phyloP scores from a whole-genome alignment of 2,888 invertebrate species.

The Elegia similella region DNA sequence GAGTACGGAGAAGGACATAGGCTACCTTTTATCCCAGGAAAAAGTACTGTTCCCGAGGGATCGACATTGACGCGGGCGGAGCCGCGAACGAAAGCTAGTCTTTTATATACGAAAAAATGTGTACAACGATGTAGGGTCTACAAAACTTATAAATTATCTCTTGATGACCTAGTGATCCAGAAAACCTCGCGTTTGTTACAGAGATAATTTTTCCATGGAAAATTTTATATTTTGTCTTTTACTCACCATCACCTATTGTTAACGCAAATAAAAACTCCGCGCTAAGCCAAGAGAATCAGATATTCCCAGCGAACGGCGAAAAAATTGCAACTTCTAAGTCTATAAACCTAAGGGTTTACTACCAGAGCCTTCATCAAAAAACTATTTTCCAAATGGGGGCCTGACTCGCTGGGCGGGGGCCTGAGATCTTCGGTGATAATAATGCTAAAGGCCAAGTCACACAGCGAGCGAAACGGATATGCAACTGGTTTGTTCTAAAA shows the following conservation, averaged over 20 bases:
- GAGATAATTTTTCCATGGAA: not conserved
- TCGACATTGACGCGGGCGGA: no score
- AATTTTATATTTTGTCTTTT: not conserved
- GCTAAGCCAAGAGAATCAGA: not conserved
- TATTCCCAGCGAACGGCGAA: not conserved
- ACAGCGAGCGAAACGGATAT: not conserved
- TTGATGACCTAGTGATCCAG: no score
- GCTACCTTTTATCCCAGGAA: no score
- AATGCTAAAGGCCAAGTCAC: not conserved
- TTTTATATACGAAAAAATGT: no score
- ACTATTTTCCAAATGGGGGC: slow-evolving; percentile 13
- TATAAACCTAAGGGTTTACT: slow-evolving; percentile 11
- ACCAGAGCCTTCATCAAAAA: slow-evolving; percentile 16
- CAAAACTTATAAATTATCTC: no score
- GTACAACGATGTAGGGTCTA: no score
- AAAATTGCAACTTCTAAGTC: slow-evolving; percentile 10
- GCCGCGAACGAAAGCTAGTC: no score
- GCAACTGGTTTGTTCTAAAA: no score
- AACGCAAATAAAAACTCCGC: slow-evolving; percentile 1
- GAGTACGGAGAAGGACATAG: no score
- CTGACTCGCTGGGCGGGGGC: slow-evolving; percentile 13
- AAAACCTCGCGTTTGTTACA: no score
- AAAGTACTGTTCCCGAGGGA: no score
- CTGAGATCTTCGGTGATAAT: slow-evolving; percentile 11
- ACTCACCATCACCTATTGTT: not conserved